Evolutionary conservation across 2,113 vertebrate species (phyloP), one percentile per base, ranked within the genome.

Genomic region (Anguilla japonica): DNA sequence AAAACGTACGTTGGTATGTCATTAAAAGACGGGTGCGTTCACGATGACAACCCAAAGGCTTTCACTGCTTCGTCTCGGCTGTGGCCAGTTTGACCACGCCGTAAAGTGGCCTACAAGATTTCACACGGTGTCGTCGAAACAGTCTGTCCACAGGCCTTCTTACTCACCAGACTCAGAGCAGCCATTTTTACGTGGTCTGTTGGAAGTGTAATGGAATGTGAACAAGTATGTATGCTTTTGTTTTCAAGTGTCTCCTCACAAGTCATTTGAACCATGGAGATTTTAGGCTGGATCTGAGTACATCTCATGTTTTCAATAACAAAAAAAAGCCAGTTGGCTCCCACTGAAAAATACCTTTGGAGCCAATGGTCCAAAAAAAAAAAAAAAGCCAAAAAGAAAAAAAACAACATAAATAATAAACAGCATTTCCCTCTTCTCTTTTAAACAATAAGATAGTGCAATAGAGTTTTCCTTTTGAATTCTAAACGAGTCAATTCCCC

Each of bases 361-460:
- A 93, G 92, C 92, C 91, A 88, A 91, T 87, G 93, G 83, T 94
- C 94, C 93, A 91, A 91, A 93, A 84, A 88, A 67, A 53, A 34
- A 34, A 34, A 34, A 34, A 34, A 34, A 34, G 34, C 94, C 93
- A 91, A 91, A 93, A 84, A 88, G 26, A 53, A 53, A 53, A 8
- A 90, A 94, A 85, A 75, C 83, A 93, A 34, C 85, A 92, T 91
- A 81, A 93, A 89, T 95, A 93, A 95, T 88, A 63, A 92, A 91
- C 93, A 94, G 93, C 92, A 94, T 91, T 94, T 95, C 94, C 95
- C 95, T 96, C 94, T 92, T 94, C 90, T 91, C 89, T 92, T 90
- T 83, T 93, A 67, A 96, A 97, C 95, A 95, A 96, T 95, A 95
- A 96, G 94, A 96, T 98, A 98, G 98, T 98, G 97, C 98, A 98